Evolutionary conservation across 2,797 vertebrate species (phyloP).

Genomic region (Falco rusticolus): DNA sequence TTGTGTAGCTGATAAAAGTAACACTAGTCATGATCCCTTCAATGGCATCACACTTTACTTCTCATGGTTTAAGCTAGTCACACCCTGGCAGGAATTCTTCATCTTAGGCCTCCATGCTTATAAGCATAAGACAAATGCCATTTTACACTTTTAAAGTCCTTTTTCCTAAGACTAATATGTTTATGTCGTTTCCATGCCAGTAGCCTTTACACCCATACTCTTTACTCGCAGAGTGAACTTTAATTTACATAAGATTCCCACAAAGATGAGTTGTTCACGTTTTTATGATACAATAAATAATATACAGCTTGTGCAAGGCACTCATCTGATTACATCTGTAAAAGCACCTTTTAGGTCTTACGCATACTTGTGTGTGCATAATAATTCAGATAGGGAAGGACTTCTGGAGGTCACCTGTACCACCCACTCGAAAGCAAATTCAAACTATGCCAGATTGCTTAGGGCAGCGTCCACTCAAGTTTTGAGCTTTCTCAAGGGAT

Average conservation of each 20-base stretch:
- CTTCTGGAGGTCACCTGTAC: background rate
- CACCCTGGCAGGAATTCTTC: background rate
- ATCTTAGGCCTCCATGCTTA: background rate
- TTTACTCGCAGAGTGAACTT: background rate
- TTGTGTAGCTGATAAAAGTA: background rate
- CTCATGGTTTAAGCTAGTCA: background rate
- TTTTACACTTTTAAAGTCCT: background rate
- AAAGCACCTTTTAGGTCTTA: background rate
- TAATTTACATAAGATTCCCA: background rate
- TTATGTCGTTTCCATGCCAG: background rate
- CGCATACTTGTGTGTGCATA: background rate
- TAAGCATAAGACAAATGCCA: background rate
- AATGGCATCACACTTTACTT: background rate
- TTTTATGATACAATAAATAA: background rate
- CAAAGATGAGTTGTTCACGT: background rate
- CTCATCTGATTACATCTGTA: background rate
- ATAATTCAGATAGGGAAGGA: background rate
- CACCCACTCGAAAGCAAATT: background rate
- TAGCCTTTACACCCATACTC: background rate
- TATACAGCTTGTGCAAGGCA: accelerated
- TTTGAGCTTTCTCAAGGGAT: background rate
- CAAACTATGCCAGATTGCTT: background rate
- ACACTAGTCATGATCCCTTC: background rate
- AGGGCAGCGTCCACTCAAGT: background rate
- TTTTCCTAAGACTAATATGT: background rate